phyloP scores from a whole-genome alignment of 2,797 vertebrate species.

The Pseudochaenichthys georgianus region DNA sequence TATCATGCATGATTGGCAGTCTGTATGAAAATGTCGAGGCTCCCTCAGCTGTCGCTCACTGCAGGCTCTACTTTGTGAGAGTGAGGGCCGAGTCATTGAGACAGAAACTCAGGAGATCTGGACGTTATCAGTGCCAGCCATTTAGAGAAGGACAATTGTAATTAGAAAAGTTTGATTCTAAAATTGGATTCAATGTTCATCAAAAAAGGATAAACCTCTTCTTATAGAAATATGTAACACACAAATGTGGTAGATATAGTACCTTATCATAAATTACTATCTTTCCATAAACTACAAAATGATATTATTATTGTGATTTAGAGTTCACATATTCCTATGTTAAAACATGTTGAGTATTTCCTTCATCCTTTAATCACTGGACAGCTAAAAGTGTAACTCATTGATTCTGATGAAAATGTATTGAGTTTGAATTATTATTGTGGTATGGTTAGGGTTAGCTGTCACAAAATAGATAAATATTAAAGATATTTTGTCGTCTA shows the following conservation, averaged over 20 bases:
- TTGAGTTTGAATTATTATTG: background rate
- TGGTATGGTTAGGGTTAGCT: background rate
- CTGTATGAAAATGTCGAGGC: slow-evolving; percentile 61
- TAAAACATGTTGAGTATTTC: slow-evolving; percentile 3
- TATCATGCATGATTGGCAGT: slow-evolving; percentile 77
- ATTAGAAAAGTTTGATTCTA: slow-evolving; percentile 31
- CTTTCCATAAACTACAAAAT: background rate
- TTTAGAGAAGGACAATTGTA: slow-evolving; percentile 37
- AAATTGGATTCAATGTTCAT: slow-evolving; percentile 27
- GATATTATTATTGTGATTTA: background rate
- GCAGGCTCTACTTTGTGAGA: slow-evolving; percentile 46
- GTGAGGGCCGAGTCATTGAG: slow-evolving; percentile 52
- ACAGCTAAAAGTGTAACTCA: background rate
- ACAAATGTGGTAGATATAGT: background rate
- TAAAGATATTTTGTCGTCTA: background rate
- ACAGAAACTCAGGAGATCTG: slow-evolving; percentile 49
- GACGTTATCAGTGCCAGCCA: slow-evolving; percentile 28
- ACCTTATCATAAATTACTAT: background rate
- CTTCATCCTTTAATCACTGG: background rate
- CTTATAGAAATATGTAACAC: background rate
- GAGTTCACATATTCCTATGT: too few species aligned
- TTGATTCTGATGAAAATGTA: background rate
- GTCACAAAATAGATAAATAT: background rate
- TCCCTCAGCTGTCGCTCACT: slow-evolving; percentile 64
- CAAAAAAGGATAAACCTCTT: background rate